Evolutionary conservation across 2,113 vertebrate species (phyloP), one percentile per base, ranked within the genome.

Genomic region (Lutjanus erythropterus): DNA sequence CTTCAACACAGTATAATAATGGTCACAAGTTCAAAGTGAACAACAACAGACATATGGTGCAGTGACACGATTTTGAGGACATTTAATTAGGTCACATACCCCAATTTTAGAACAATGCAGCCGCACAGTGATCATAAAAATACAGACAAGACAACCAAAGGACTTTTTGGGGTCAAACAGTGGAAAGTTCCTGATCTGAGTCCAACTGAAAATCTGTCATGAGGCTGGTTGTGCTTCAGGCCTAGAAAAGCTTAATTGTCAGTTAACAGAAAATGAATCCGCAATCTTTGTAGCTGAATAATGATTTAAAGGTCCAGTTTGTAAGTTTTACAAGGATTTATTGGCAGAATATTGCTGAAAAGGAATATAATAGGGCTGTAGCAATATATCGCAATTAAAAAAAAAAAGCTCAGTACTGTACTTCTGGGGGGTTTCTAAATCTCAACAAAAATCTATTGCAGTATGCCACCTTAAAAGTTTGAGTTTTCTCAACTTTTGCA

Each of bases 61-160:
- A 31, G 53, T 29, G 27, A 31, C 42, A 52, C 59, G 66, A 42
- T 80, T 86, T 66, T 60, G 42, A 79, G 71, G 59, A 50, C 27
- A 58, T 71, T 59, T 67, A 80, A 80, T 71, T 21, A 21, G 88
- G 81, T 71, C 79, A 52, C n/a, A 61, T 52, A 23, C 9, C 15
- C 37, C 59, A 58, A 4, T 62, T 77, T 74, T 72, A 84, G 78
- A 75, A 76, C 68, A 82, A 80, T 60, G 62, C 61, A 23, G 31
- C 59, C 23, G 37, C 62, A 29, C 61, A 75, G 42, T 33, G 42
- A 62, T 78, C 31, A 41, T 25, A 46, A 81, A 71, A 61, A 52
- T 2, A 1, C 11, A 70, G 11, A 70, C 33, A 16, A 61, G 41
- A 68, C 56, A 66, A 77, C 35, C 35, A 55, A 49, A 71, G 14